Conservation (phyloP, 92 coral and sea anemone species). For the Bergia sp. region DNA sequence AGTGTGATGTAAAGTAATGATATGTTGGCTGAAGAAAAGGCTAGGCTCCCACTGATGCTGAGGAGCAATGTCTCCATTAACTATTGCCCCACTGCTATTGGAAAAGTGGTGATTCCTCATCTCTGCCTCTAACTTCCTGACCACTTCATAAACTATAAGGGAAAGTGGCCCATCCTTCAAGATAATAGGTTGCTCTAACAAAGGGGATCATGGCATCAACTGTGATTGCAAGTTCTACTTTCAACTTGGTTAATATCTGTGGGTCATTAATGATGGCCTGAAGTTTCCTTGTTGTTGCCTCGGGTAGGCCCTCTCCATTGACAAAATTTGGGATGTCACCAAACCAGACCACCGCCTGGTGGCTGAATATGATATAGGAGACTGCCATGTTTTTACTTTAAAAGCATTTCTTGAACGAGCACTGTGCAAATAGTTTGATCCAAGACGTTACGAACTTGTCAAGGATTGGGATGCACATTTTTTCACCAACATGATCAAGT, state of each 20-base stretch:
- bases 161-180: conserved; percentile 55
- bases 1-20: conserved; percentile 46
- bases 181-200: conserved; percentile 58
- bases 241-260: conserved; percentile 51
- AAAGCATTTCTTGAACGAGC: conserved; percentile 57
- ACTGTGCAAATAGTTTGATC: conserved; percentile 53
- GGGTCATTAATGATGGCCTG: conserved; percentile 53
- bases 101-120: conserved; percentile 58
- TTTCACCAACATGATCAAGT: conserved; percentile 63
- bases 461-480: conserved; percentile 57
- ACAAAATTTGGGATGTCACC: conserved; percentile 56
- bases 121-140: conserved; percentile 57
- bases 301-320: conserved; percentile 51
- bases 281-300: conserved; percentile 40
- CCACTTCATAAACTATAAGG: conserved; percentile 49
- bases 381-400: conserved; percentile 50
- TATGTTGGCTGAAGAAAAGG: conserved; percentile 51
- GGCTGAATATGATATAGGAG: conserved; percentile 52
- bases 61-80: conserved; percentile 52
- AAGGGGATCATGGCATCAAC: conserved; percentile 59
- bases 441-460: conserved; percentile 58
- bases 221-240: conserved; percentile 54
- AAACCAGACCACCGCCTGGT: conserved; percentile 63
- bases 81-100: conserved; percentile 53
- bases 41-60: conserved; percentile 54